These are phyloP conservation scores for Nymphalis urticae DNA, from an alignment of 2,888 invertebrate genomes.

Conservation along the genomic window DNA sequence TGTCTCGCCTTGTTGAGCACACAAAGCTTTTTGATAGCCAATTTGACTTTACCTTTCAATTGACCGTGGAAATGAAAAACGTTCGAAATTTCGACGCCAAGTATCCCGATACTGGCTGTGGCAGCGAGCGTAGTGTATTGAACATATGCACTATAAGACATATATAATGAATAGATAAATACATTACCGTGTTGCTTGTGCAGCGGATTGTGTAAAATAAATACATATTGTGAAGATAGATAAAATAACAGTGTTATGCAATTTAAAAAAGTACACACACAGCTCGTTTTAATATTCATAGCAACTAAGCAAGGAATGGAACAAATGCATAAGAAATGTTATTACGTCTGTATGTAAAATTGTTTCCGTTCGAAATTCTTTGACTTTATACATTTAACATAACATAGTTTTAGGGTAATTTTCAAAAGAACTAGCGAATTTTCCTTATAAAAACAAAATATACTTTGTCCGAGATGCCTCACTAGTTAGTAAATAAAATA, in stretches of 20 bases:
- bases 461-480: no score
- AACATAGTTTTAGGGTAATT: no score
- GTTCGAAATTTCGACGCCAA: no score
- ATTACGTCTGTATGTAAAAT: neutral
- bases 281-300: conserved; percentile 19
- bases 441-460: no score
- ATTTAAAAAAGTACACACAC: neutral
- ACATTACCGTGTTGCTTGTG: neutral
- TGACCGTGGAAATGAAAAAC: no score
- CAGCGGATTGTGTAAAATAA: conserved; percentile 1
- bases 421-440: no score
- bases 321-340: conserved; percentile 21
- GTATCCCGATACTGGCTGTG: no score
- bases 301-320: conserved; percentile 3
- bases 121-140: no score
- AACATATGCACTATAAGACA: no score
- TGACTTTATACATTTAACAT: neutral
- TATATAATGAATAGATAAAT: no score
- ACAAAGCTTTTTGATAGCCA: neutral
- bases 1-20: neutral
- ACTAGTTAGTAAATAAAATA: no score
- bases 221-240: neutral
- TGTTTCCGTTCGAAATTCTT: neutral
- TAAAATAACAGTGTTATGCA: no score
- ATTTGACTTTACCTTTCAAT: neutral